These are phyloP conservation scores for Luidia sarsii DNA, from an alignment of 53 echinoderm and acorn worm species.

Conservation along the genomic window DNA sequence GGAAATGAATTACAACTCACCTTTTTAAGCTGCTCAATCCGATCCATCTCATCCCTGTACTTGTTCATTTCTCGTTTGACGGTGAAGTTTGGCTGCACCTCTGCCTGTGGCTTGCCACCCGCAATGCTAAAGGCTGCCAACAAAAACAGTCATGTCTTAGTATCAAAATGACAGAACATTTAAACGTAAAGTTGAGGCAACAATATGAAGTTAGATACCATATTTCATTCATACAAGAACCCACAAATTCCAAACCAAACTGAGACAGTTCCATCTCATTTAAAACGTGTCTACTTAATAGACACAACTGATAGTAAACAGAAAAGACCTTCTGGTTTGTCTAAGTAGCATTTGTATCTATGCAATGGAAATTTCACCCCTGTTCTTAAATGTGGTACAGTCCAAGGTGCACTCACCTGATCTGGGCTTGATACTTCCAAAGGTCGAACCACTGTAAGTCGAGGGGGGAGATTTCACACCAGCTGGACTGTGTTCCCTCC, in stretches of 20 bases:
- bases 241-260: too few relatives aligned
- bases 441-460: conserved; percentile 61
- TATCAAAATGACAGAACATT: too few relatives aligned
- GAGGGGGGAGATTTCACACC: conserved; percentile 50
- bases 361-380: too few relatives aligned
- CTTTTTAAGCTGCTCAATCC: conserved; percentile 94
- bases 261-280: too few relatives aligned
- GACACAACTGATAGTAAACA: too few relatives aligned
- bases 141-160: not conserved
- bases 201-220: too few relatives aligned
- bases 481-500: conserved; percentile 18
- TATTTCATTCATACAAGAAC: too few relatives aligned
- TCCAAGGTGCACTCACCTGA: conserved; percentile 63
- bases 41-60: conserved; percentile 88
- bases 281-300: too few relatives aligned
- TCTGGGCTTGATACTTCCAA: conserved; percentile 89
- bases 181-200: too few relatives aligned
- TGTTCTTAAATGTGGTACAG: not conserved
- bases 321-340: too few relatives aligned
- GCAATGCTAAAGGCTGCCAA: conserved; percentile 90
- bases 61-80: conserved; percentile 90
- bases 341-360: too few relatives aligned
- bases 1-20: conserved; percentile 48
- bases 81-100: conserved; percentile 79
- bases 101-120: conserved; percentile 64